Evolutionary conservation across 2,113 vertebrate species (phyloP).

Genomic region (Tragelaphus strepsiceros): DNA sequence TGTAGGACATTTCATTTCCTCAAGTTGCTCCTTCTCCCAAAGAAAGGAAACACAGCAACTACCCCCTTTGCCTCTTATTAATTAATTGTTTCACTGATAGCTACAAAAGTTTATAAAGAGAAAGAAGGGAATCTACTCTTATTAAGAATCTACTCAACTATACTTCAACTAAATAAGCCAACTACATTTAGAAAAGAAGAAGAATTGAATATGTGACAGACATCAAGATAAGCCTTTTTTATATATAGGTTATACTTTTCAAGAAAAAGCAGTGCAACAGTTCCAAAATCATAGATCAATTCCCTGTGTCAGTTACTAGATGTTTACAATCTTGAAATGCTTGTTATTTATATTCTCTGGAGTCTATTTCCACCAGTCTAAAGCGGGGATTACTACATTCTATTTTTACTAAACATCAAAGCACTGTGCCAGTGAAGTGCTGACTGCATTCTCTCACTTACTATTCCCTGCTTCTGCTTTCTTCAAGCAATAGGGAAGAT

Average conservation of each 20-base stretch:
- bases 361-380: background rate
- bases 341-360: background rate
- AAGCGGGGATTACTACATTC: background rate
- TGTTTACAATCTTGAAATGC: background rate
- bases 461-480: background rate
- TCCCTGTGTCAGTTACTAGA: background rate
- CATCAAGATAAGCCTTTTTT: background rate
- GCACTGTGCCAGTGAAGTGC: background rate
- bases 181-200: background rate
- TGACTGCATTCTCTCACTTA: background rate
- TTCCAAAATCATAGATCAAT: background rate
- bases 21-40: background rate
- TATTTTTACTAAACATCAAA: background rate
- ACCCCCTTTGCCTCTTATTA: background rate
- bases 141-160: background rate
- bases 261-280: background rate
- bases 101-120: background rate
- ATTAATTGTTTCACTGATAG: background rate
- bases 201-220: background rate
- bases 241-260: background rate
- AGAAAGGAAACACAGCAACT: background rate
- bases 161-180: background rate
- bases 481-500: background rate
- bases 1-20: background rate
- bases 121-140: background rate